A percentile compares a stretch with the other conserved stretches of the same genome.
phyloP scores from a whole-genome alignment of 2,797 vertebrate species.

The Takifugu rubripes region DNA sequence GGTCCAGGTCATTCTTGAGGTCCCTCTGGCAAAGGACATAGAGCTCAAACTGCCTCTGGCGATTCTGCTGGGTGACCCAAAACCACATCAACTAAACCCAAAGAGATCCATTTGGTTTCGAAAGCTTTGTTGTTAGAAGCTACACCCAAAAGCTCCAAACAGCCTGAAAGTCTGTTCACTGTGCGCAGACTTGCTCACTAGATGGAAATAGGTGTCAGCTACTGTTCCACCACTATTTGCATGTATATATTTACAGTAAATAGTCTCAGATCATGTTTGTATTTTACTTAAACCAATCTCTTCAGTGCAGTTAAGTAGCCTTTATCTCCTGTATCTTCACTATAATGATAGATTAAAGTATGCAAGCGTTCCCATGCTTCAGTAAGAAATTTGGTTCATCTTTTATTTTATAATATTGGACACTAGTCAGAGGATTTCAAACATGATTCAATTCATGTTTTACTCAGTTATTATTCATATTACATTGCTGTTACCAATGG shows the following conservation, averaged over 20 bases:
- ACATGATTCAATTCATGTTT: no score
- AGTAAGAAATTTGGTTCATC: no score
- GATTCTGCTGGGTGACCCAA: slow-evolving; percentile 52
- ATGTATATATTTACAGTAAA: neutral
- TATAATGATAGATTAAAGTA: no score
- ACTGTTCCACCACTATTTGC: neutral
- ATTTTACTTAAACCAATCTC: neutral
- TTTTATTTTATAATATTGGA: no score
- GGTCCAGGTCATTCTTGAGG: slow-evolving; percentile 66
- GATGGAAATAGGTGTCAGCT: slow-evolving; percentile 42
- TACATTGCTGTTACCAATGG: no score
- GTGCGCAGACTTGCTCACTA: slow-evolving; percentile 42
- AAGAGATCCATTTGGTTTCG: slow-evolving; percentile 57
- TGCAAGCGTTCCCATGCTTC: no score
- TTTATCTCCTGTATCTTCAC: no score
- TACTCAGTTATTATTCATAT: no score
- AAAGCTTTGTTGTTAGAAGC: slow-evolving; percentile 39
- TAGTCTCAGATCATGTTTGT: neutral
- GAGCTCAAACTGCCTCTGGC: slow-evolving; percentile 73
- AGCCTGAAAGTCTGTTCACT: neutral
- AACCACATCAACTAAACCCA: slow-evolving; percentile 45
- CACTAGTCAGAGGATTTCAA: no score
- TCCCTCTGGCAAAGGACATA: slow-evolving; percentile 47
- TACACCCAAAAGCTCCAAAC: neutral
- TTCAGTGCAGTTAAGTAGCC: no score